These are phyloP conservation scores for Corvus moneduloides DNA, from an alignment of 2,113 vertebrate genomes.

Conservation along the genomic window DNA sequence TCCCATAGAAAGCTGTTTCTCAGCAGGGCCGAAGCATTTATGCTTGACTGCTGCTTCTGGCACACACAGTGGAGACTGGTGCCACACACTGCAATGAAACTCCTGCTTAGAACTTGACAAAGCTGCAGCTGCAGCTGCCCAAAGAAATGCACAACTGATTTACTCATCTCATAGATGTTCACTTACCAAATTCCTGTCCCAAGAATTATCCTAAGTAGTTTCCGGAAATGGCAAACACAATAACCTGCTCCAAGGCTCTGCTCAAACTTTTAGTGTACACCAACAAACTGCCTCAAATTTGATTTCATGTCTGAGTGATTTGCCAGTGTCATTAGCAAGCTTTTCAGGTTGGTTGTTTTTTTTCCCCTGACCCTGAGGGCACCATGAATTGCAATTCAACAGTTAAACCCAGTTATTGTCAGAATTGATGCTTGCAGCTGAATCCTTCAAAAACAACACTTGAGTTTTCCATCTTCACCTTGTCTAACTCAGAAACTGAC, in stretches of 20 bases:
- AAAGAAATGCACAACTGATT: not conserved
- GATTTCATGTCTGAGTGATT: not conserved
- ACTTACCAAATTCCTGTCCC: not conserved
- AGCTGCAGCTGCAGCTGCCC: not conserved
- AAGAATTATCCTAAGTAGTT: not conserved
- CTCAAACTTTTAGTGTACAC: not conserved
- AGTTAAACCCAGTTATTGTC: not conserved
- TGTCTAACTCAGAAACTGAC: not conserved
- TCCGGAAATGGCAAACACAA: not conserved
- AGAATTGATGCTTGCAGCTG: not conserved
- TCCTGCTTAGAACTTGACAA: not conserved
- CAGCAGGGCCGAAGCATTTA: not conserved
- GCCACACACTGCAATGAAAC: not conserved
- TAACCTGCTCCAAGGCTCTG: not conserved
- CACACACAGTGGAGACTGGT: not conserved
- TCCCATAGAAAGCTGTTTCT: not conserved
- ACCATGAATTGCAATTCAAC: not conserved
- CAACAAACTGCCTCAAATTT: not conserved
- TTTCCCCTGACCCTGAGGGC: fast-evolving
- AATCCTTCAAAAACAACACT: not conserved
- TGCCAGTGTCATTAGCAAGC: not conserved
- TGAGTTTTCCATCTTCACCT: not conserved
- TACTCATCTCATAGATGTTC: not conserved
- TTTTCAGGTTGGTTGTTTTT: not conserved
- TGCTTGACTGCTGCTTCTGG: not conserved